phyloP scores from a whole-genome alignment of 1,140 invertebrate species.

The Trichonephila clavipes region DNA sequence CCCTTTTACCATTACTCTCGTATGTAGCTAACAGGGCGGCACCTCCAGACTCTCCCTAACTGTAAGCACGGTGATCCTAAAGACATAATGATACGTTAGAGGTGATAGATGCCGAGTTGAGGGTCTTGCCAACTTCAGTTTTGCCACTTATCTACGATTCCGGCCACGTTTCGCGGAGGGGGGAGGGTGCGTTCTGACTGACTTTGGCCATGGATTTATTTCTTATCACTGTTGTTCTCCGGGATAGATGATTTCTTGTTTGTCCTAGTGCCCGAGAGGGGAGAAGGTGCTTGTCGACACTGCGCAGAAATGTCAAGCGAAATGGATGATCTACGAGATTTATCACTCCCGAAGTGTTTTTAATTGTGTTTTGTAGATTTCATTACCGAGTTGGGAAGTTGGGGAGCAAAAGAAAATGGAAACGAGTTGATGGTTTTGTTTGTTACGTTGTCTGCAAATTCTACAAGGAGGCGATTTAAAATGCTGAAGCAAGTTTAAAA shows the following conservation, averaged over 20 bases:
- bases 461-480: too few relatives aligned
- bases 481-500: too few relatives aligned
- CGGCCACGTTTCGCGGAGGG: neutral
- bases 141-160: conserved; percentile 58
- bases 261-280: neutral
- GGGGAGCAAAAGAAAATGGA: too few relatives aligned
- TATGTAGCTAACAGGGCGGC: conserved; percentile 51
- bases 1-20: conserved; percentile 13
- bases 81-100: conserved; percentile 67
- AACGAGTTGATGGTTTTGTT: too few relatives aligned
- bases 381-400: too few relatives aligned
- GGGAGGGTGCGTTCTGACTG: neutral
- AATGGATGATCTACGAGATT: neutral
- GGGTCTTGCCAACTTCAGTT: conserved; percentile 45
- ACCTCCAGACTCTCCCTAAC: conserved; percentile 18
- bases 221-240: conserved; percentile 4
- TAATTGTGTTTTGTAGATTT: neutral
- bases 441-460: too few relatives aligned
- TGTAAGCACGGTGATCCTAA: conserved; percentile 41
- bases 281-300: neutral
- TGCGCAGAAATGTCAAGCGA: neutral
- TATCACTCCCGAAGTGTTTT: neutral
- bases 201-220: neutral
- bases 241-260: neutral
- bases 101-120: conserved; percentile 68